A percentile compares a stretch with the other conserved stretches of the same genome.
phyloP scores from a whole-genome alignment of 2,113 vertebrate genomes.

The Meriones unguiculatus region DNA sequence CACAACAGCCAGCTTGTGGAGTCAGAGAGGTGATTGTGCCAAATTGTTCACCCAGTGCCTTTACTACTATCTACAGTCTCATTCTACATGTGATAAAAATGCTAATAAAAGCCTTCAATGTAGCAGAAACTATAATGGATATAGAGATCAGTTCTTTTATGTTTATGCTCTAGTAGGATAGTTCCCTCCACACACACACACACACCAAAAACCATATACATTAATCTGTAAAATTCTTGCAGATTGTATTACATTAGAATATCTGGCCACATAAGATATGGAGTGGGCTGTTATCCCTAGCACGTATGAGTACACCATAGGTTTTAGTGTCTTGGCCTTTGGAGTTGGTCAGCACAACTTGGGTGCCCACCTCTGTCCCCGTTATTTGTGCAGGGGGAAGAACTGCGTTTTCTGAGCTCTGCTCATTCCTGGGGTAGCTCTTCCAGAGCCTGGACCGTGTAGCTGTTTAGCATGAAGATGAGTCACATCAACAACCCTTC shows the following conservation, averaged over 20 bases:
- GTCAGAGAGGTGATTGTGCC: background rate
- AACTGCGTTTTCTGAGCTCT: background rate
- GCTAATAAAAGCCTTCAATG: background rate
- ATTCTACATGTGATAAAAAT: background rate
- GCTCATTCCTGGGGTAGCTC: background rate
- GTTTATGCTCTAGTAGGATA: background rate
- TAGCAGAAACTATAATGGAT: background rate
- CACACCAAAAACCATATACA: background rate
- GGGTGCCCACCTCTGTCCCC: background rate
- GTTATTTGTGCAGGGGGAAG: too few species aligned
- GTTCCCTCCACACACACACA: background rate
- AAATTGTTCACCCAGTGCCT: background rate
- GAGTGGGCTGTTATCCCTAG: background rate
- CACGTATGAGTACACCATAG: background rate
- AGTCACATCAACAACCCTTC: background rate
- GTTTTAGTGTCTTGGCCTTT: constrained; percentile 42
- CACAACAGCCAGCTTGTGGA: background rate
- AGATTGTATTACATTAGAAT: background rate
- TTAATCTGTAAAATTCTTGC: background rate
- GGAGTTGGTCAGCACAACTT: background rate
- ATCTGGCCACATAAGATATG: background rate
- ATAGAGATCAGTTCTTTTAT: background rate
- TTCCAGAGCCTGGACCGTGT: background rate
- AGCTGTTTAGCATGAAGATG: background rate
- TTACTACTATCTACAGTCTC: background rate